Evolutionary conservation across 2,797 vertebrate genomes (phyloP), one percentile per base, ranked within the genome.

Genomic region (Astyanax mexicanus): DNA sequence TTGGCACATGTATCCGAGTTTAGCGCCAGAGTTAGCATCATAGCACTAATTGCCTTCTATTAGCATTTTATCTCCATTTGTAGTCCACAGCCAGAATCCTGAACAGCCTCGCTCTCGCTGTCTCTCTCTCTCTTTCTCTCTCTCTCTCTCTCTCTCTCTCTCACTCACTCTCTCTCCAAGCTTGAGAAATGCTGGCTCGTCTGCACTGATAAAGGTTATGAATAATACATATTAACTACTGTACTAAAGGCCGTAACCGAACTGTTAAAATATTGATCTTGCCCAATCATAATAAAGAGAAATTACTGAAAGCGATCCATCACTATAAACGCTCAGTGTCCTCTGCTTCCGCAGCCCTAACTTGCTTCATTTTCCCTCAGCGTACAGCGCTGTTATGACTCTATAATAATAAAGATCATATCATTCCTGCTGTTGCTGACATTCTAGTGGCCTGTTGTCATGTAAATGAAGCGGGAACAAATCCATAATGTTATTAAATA

Each of bases 231-330:
- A 88, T 86, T 89, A 90, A 90, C 83, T 83, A 78, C 86, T 85
- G 85, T 87, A 91, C 89, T 87, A 87, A 92, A 84, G 89, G 84
- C 89, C 85, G 58, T 89, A 91, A 90, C 87, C 69, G 81, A 92
- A 92, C 88, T 92, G 90, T 91, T 92, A 89, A 92, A 93, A 93
- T 93, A 93, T 92, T 93, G 92, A 94, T 93, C 88, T 91, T 91
- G 86, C 84, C 89, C 90, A 91, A 92, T 94, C 89, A 91, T 91
- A 92, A 93, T 92, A 89, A 92, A 90, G 89, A 86, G 29, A 90
- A 91, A 93, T 92, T 88, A 93, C 90, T 89, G 89, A 90, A 85
- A 89, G 89, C 86, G 78, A 93, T 93, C 91, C 89, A 89, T 94
- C 91, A 93, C 84, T 81, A 78, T 84, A 82, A 86, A 82, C 32